Percentiles rank a stretch among this genome's conserved stretches.
phyloP scores from a whole-genome alignment of 2,888 invertebrate species.

The Lumbricus terrestris region DNA sequence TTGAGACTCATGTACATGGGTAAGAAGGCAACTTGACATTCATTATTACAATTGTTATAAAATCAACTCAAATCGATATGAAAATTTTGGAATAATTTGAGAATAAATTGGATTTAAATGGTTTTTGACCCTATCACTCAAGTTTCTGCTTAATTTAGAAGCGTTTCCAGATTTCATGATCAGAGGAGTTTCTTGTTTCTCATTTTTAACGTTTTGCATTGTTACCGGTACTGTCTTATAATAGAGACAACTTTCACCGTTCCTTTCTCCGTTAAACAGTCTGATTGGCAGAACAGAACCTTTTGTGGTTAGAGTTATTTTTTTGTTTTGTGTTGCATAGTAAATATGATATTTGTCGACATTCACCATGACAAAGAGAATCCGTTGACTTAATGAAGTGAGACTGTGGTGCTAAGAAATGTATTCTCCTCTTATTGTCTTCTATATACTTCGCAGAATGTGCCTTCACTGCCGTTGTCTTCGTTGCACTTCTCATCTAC shows the following conservation, averaged over 20 bases:
- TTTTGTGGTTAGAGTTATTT: neutral
- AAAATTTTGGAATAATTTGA: neutral
- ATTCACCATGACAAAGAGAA: neutral
- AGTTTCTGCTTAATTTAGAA: neutral
- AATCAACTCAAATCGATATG: neutral
- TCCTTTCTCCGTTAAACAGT: no score
- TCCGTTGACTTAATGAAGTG: neutral
- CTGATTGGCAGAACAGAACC: neutral
- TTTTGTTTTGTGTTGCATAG: neutral
- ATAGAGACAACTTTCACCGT: no score
- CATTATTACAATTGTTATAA: neutral
- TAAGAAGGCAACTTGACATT: neutral
- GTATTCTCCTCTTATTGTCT: no score
- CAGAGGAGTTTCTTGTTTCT: neutral
- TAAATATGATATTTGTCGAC: neutral
- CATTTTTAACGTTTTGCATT: neutral
- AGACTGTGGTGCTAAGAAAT: no score
- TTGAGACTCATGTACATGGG: conserved; percentile 14
- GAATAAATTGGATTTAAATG: neutral
- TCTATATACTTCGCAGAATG: no score
- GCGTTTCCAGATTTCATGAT: neutral
- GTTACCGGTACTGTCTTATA: neutral
- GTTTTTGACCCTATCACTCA: no score
- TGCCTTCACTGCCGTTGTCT: conserved; percentile 25
- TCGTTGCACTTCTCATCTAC: conserved; percentile 43